These are phyloP conservation scores for Gymnodraco acuticeps DNA, from an alignment of 2,797 vertebrate species.

Conservation along the genomic window DNA sequence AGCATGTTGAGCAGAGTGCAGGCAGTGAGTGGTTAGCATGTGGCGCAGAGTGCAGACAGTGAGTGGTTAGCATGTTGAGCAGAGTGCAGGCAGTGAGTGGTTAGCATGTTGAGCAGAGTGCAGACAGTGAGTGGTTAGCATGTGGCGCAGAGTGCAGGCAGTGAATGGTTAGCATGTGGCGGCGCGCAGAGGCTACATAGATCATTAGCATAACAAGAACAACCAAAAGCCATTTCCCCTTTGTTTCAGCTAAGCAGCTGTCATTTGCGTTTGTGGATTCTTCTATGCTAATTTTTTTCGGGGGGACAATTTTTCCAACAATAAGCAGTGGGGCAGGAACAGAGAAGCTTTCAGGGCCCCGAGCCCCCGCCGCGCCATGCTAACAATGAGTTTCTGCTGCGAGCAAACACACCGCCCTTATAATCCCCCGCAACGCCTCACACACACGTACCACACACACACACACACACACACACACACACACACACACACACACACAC, in stretches of 20 bases:
- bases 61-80: too few relatives aligned
- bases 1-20: too few relatives aligned
- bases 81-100: too few relatives aligned
- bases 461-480: conserved; percentile 43
- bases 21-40: too few relatives aligned
- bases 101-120: too few relatives aligned
- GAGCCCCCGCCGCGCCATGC: conserved; percentile 91
- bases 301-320: conserved; percentile 94
- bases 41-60: too few relatives aligned
- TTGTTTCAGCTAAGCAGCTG: conserved; percentile 97
- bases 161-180: conserved; percentile 60
- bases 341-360: conserved; percentile 95
- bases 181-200: conserved; percentile 56
- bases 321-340: conserved; percentile 92
- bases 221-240: conserved; percentile 89
- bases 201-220: conserved; percentile 89
- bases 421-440: conserved; percentile 68
- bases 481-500: background rate
- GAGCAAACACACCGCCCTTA: conserved; percentile 86
- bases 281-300: conserved; percentile 93
- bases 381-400: conserved; percentile 94
- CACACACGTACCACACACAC: background rate
- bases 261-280: conserved; percentile 95
- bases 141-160: conserved; percentile 31
- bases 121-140: too few relatives aligned